Evolutionary conservation across 2,113 vertebrate species (phyloP), one percentile per base, ranked within the genome.

Genomic region (Solenodon paradoxus): DNA sequence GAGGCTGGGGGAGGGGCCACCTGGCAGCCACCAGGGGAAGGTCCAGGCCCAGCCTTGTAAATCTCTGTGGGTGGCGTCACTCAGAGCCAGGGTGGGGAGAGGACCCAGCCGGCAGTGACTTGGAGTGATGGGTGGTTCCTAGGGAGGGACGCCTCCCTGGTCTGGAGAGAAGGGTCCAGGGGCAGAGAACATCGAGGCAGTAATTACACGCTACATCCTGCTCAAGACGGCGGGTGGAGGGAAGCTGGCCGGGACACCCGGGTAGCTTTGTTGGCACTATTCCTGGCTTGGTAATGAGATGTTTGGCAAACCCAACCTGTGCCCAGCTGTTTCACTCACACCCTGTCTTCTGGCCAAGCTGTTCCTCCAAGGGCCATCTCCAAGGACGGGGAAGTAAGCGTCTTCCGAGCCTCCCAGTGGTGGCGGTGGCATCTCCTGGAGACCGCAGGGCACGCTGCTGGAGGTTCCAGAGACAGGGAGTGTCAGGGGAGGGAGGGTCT

Each of bases 111-210:
- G 3, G 53, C 71, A 35, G 84, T 87, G 74, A 79, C 71, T 7
- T 19, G 92, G 94, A 97, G 94, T 63, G 97, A 88, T 80, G 79
- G 84, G 97, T 92, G 95, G 88, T 77, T 97, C 96, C 96, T 88
- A 96, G 96, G 97, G 94, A 89, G 96, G 96, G 79, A 20, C 53
- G 61, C 94, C 97, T 95, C 97, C 94, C 97, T 26, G 91, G 96
- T 95, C 96, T 97, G 96, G 95, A 98, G 98, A 98, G 97, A 97
- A 97, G 87, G 96, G 97, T 97, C 97, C 95, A 93, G 92, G 94
- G 97, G 94, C 96, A 97, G 96, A 97, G 96, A 96, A 94, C n/a
- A 64, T 88, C 26, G 75, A 98, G 97, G 95, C 97, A 84, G 90
- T 94, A 51, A 98, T 98, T 81, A 82, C 59, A 96, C 74, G 88